Base-by-base conservation (phyloP, 1,140 invertebrate species). In the Lerema accius region DNA sequence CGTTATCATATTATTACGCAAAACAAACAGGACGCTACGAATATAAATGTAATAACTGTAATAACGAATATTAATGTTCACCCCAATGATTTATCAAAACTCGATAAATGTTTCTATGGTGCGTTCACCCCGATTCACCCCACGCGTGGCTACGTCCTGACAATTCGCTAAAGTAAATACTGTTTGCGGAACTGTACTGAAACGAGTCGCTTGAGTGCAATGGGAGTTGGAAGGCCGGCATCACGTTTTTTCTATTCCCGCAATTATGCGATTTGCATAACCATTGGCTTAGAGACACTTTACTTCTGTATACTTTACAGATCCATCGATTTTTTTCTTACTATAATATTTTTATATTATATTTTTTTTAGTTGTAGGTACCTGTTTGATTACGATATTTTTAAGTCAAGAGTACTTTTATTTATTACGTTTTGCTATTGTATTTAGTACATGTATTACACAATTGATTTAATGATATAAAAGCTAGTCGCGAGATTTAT, bases 261-360 rank as follows among this genome's bases (percentile, higher is more conserved):
- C 75, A 78, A 80, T 80, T 80, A 78, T 73, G 48, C 42, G 55
- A 80, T 80, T 80, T 76, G 78, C 78, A 78, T 78, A 76, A 32
- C 62, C 69, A 69, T 72, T 67, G 48, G 46, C 65, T 49, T 61
- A 42, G 49, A 51, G 62, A 53, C 62, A 64, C 64, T 68, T 60
- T 62, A 62, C 55, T 32, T 7, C 28, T 32, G 7, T 32, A 2
- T 1, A 9, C 4, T 9, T 9, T 7, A 32, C 28, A 32, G 4
- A 4, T 7, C 28, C 28, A 1, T 32, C 4, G 28, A 1, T 1
- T 32, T 32, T 32, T 32, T 32, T 1, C 28, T 32, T 32, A n/a
- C n/a, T n/a, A n/a, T n/a, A n/a, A n/a, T n/a, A n/a, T n/a, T n/a
- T n/a, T n/a, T n/a, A n/a, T n/a, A n/a, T n/a, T n/a, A n/a, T n/a